A percentile compares a stretch with the other conserved stretches of the same genome.
phyloP scores from a whole-genome alignment of 1,140 invertebrate species.

The Drosophila carrolli region DNA sequence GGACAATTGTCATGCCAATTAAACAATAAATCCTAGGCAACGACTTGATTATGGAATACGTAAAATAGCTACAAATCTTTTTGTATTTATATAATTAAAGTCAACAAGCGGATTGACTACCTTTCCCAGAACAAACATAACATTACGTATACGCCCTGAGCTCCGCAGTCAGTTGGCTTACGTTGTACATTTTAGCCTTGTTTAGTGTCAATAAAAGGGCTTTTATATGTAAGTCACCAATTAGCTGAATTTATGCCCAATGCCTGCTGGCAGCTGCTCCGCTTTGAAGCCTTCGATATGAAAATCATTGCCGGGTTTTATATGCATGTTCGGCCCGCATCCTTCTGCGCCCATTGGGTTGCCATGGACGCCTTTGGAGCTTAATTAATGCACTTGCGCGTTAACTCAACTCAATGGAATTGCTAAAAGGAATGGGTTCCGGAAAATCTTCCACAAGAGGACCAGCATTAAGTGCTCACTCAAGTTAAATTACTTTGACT shows the following conservation, averaged over 20 bases:
- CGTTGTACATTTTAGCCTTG: slow-evolving; percentile 7
- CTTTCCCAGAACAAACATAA: neutral
- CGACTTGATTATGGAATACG: neutral
- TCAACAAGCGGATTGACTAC: slow-evolving; percentile 13
- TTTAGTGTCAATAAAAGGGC: slow-evolving; percentile 42
- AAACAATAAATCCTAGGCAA: neutral
- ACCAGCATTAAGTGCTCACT: slow-evolving; percentile 70
- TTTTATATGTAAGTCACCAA: slow-evolving; percentile 22
- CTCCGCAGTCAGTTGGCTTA: slow-evolving; percentile 15
- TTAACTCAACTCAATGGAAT: slow-evolving; percentile 60
- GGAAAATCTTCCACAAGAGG: slow-evolving; percentile 21
- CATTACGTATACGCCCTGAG: slow-evolving; percentile 31
- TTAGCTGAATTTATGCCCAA: slow-evolving; percentile 41
- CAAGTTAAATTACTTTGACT: slow-evolving; percentile 77
- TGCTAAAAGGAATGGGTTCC: slow-evolving; percentile 2
- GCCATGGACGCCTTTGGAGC: slow-evolving; percentile 60
- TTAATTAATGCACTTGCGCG: slow-evolving; percentile 79
- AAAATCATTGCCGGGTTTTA: slow-evolving; percentile 39
- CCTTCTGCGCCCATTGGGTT: slow-evolving; percentile 21
- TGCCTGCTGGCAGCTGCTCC: slow-evolving; percentile 11
- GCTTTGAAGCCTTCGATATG: slow-evolving; percentile 28
- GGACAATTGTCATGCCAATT: neutral
- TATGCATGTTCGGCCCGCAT: slow-evolving; percentile 23
- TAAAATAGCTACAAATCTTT: neutral
- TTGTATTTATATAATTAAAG: slow-evolving; percentile 17